Evolutionary conservation across 1,140 invertebrate genomes (phyloP).

Genomic region (Drosophila busckii): DNA sequence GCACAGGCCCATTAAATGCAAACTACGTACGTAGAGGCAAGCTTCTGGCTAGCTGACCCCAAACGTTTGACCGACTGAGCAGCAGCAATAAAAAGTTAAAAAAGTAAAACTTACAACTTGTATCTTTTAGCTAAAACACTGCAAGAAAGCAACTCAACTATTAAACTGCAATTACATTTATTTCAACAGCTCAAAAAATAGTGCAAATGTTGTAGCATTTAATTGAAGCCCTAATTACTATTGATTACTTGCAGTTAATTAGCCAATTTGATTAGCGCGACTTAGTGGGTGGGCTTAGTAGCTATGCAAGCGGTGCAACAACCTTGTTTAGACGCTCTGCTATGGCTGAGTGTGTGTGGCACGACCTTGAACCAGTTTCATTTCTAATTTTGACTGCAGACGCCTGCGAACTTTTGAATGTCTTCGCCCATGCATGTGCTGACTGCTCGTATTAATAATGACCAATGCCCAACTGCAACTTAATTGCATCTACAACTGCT

Average conservation of each 20-base stretch:
- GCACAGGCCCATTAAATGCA: slow-evolving; percentile 49
- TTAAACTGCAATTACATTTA: not conserved
- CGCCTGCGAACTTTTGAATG: slow-evolving; percentile 24
- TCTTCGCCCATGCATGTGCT: slow-evolving; percentile 16
- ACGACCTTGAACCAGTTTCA: slow-evolving; percentile 72
- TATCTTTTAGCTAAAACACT: too few relatives aligned
- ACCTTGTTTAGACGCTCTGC: slow-evolving; percentile 56
- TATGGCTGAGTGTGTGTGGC: slow-evolving; percentile 17
- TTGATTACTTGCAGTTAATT: too few relatives aligned
- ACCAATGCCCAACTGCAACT: slow-evolving; percentile 46
- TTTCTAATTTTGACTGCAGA: slow-evolving; percentile 46
- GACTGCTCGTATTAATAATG: slow-evolving; percentile 48
- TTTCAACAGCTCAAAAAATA: not conserved
- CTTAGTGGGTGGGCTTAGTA: too few relatives aligned
- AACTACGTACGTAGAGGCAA: slow-evolving; percentile 8
- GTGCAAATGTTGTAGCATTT: too few relatives aligned
- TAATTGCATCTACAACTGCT: slow-evolving; percentile 42
- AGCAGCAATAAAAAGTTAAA: too few relatives aligned
- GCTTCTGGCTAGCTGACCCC: slow-evolving; percentile 15
- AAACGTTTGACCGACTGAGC: slow-evolving; percentile 33
- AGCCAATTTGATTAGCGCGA: too few relatives aligned
- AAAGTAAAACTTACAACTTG: too few relatives aligned
- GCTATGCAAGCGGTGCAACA: slow-evolving; percentile 55
- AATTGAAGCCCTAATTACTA: too few relatives aligned
- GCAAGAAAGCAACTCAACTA: slow-evolving; percentile 17